phyloP scores from a whole-genome alignment of 2,113 vertebrate species.

The Anhinga anhinga region DNA sequence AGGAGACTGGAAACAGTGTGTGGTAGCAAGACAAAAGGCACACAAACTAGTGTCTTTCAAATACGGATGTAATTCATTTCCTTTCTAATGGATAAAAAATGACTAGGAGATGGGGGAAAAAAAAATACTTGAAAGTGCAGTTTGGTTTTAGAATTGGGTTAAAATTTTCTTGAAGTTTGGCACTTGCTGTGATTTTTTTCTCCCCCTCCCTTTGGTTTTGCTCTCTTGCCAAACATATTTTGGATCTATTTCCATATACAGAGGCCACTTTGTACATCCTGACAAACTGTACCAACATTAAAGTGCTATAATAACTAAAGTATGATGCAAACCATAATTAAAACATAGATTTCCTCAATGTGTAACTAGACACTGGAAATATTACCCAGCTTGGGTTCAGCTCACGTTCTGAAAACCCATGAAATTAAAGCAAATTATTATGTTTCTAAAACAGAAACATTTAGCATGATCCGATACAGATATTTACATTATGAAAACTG shows the following conservation, averaged over 20 bases:
- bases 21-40: constrained; percentile 25
- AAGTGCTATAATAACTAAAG: constrained; percentile 71
- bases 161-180: constrained; percentile 66
- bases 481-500: constrained; percentile 25
- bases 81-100: constrained; percentile 52
- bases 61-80: constrained; percentile 36
- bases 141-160: constrained; percentile 53
- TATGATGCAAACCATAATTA: constrained; percentile 79
- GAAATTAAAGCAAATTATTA: constrained; percentile 43
- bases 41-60: background rate
- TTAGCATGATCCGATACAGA: constrained; percentile 17
- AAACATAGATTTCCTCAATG: constrained; percentile 70
- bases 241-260: constrained; percentile 71
- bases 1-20: background rate
- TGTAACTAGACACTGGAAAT: constrained; percentile 73
- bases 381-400: constrained; percentile 61
- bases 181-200: constrained; percentile 61
- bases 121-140: constrained; percentile 9
- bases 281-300: constrained; percentile 66
- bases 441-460: constrained; percentile 33
- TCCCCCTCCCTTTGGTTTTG: constrained; percentile 67
- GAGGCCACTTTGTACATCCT: constrained; percentile 70
- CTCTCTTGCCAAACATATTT: constrained; percentile 72
- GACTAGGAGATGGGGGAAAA: background rate
- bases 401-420: constrained; percentile 58